Evolutionary conservation across 2,113 vertebrate genomes (phyloP).

Genomic region (Siniperca knerii): DNA sequence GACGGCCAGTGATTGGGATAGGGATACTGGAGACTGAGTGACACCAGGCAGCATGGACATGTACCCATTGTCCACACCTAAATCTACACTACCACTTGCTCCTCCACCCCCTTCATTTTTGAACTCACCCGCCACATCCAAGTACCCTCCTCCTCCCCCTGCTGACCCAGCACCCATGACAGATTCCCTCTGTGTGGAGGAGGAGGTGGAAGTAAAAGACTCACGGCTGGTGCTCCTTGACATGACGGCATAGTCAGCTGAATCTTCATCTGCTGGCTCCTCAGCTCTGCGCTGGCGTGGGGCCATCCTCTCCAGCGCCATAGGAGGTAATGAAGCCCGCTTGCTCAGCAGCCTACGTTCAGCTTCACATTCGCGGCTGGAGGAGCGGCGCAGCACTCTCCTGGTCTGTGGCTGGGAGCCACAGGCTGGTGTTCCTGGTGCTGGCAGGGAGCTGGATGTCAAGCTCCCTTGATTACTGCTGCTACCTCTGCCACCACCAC

Average conservation of each 20-base stretch:
- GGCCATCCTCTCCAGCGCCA: constrained; percentile 82
- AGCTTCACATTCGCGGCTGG: constrained; percentile 81
- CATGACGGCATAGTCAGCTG: constrained; percentile 79
- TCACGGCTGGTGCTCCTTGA: constrained; percentile 80
- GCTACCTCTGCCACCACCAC: constrained; percentile 10
- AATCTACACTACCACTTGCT: constrained; percentile 47
- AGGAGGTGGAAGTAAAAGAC: constrained; percentile 75
- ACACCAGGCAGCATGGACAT: constrained; percentile 87
- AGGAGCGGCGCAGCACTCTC: constrained; percentile 83
- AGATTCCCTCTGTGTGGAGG: constrained; percentile 66
- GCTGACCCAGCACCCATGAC: constrained; percentile 46
- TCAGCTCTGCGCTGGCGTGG: constrained; percentile 64
- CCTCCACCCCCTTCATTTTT: constrained; percentile 65
- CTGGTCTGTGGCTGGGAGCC: constrained; percentile 72
- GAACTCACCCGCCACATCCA: constrained; percentile 80
- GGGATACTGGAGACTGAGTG: constrained; percentile 69
- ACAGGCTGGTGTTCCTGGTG: constrained; percentile 53
- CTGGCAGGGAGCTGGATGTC: constrained; percentile 65
- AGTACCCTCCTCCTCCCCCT: constrained; percentile 73
- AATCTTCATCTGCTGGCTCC: constrained; percentile 76
- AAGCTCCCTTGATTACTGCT: constrained; percentile 52
- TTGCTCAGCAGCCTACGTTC: constrained; percentile 82
- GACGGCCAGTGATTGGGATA: constrained; percentile 76
- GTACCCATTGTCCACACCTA: constrained; percentile 83
- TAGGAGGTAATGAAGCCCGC: constrained; percentile 84